Conservation (phyloP, 2,888 invertebrate genomes). For the Aphidoletes aphidimyza region DNA sequence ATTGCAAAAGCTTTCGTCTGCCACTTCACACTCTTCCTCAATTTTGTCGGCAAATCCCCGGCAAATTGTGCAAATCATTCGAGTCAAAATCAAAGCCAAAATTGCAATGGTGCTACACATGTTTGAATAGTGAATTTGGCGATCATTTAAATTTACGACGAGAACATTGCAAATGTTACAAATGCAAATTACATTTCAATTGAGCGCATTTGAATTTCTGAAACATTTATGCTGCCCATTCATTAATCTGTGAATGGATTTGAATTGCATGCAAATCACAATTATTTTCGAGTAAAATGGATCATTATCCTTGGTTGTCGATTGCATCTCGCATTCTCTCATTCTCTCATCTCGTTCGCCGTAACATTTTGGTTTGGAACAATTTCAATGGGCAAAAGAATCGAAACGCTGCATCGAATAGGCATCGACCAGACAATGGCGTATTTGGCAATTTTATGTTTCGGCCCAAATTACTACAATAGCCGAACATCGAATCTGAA, state of each 20-base stretch:
- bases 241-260: constrained; percentile 43
- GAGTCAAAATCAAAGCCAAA: neutral
- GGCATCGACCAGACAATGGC: constrained; percentile 11
- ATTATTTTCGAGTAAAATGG: neutral
- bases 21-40: neutral
- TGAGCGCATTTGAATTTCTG: constrained; percentile 31
- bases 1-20: neutral
- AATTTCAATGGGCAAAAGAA: neutral
- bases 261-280: constrained; percentile 35
- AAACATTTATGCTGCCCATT: constrained; percentile 41
- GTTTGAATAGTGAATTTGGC: neutral
- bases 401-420: too few relatives aligned
- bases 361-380: too few relatives aligned
- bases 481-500: neutral
- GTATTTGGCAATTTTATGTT: neutral
- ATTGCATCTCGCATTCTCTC: too few relatives aligned
- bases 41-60: too few relatives aligned
- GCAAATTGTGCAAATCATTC: neutral
- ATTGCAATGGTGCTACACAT: neutral
- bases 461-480: neutral
- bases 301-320: neutral
- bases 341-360: neutral
- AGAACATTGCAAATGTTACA: constrained; percentile 8
- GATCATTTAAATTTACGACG: constrained; percentile 29
- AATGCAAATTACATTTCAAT: constrained; percentile 36